These are phyloP conservation scores for Dicrostonyx torquatus DNA, from an alignment of 2,797 vertebrate species.

Conservation along the genomic window DNA sequence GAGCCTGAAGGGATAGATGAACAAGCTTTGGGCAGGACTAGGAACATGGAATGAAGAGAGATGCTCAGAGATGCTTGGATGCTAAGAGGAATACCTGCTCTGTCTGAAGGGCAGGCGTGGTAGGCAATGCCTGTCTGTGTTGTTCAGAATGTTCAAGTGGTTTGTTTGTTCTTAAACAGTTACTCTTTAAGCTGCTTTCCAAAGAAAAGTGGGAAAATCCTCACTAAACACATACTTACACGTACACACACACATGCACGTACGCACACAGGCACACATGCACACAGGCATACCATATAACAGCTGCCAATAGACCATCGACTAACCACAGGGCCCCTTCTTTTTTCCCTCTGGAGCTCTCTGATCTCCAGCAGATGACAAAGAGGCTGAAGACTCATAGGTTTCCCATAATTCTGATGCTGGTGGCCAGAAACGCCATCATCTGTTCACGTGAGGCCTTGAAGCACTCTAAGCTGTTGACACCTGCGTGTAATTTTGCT, in stretches of 20 bases:
- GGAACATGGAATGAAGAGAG: background rate
- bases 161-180: background rate
- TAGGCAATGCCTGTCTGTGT: background rate
- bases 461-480: background rate
- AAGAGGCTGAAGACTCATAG: background rate
- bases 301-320: background rate
- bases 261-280: too few relatives aligned
- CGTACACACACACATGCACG: accelerated
- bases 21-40: background rate
- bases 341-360: background rate
- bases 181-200: background rate
- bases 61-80: background rate
- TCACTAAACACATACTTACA: background rate
- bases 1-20: background rate
- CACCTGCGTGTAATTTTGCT: background rate
- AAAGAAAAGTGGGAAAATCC: background rate
- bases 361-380: background rate
- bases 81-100: background rate
- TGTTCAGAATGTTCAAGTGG: background rate
- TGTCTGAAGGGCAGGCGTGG: background rate
- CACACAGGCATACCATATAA: background rate
- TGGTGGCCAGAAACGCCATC: background rate
- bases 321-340: too few relatives aligned
- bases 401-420: background rate
- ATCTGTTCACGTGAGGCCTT: too few relatives aligned